Evolutionary conservation across 53 echinoderm and acorn worm genomes (phyloP), one percentile per base, ranked within the genome.

Genomic region (Pentamera pediparva): DNA sequence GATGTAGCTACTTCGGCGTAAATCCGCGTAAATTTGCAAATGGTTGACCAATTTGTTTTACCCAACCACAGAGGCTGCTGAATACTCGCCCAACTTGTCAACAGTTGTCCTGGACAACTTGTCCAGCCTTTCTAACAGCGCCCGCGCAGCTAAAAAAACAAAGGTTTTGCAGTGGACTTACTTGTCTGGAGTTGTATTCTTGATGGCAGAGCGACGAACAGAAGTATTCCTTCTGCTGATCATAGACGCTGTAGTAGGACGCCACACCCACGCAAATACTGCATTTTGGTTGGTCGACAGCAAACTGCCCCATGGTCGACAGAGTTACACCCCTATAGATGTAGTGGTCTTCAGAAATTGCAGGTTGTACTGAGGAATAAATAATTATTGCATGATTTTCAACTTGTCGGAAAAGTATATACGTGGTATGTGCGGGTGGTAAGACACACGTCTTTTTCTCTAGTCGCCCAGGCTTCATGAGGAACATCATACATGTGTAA

Each of bases 151-250:
- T 18, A 57, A 57, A 12, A 21, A 21, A 21, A n/a, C 0, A 18
- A 18, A 27, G 12, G 11, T 13, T 57, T 12, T 20, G 12, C 28
- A n/a, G 28, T 57, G 1, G 2, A 30, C 18, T 15, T 63, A 75
- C 75, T 47, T 75, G 61, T 65, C 57, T 83, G 17, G 76, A 60
- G 59, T 87, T 83, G 69, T 65, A 79, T 58, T 56, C 59, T 34
- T 77, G 28, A 32, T 91, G 91, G 56, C 91, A 91, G 41, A 83
- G 77, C 2, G 83, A 53, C 2, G 91, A 91, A 34, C 91, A 91
- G 40, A 91, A 81, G 7, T 71, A 26, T 4, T 22, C 55, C 18
- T 62, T 80, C 25, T 91, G 61, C 39, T 72, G 62, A 25, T 75
- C 61, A 27, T 91, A 84, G 27, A 69, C 40, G 70, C 91, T 91